Percentiles rank a stretch among this genome's conserved stretches.
phyloP scores from a whole-genome alignment of 2,797 vertebrate species.

The Poecile montanus region DNA sequence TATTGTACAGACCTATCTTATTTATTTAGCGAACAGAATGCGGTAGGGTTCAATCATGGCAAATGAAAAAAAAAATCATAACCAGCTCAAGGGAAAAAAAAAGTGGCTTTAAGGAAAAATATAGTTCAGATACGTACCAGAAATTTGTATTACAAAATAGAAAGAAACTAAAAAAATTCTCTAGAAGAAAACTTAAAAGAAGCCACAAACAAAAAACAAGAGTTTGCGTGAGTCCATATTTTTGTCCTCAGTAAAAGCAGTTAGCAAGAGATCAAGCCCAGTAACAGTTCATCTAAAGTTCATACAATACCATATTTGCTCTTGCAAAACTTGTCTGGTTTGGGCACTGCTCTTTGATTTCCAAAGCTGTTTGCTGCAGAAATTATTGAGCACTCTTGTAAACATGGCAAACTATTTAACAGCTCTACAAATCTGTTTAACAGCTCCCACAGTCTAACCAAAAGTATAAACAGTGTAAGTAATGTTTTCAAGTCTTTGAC shows the following conservation, averaged over 20 bases:
- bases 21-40: background rate
- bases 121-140: background rate
- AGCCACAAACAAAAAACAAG: background rate
- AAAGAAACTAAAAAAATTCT: background rate
- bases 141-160: background rate
- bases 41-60: background rate
- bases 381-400: background rate
- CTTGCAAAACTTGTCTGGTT: background rate
- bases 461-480: background rate
- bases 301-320: background rate
- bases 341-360: conserved; percentile 2
- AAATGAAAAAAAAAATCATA: background rate
- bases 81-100: background rate
- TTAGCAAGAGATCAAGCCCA: background rate
- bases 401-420: background rate
- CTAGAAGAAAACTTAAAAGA: background rate
- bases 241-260: background rate
- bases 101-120: background rate
- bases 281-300: background rate
- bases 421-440: background rate
- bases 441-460: background rate
- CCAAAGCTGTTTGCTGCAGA: background rate
- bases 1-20: background rate
- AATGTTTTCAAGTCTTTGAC: background rate
- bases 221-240: background rate